These are phyloP conservation scores for Odontothrips loti DNA, from an alignment of 2,888 invertebrate genomes.

Conservation along the genomic window DNA sequence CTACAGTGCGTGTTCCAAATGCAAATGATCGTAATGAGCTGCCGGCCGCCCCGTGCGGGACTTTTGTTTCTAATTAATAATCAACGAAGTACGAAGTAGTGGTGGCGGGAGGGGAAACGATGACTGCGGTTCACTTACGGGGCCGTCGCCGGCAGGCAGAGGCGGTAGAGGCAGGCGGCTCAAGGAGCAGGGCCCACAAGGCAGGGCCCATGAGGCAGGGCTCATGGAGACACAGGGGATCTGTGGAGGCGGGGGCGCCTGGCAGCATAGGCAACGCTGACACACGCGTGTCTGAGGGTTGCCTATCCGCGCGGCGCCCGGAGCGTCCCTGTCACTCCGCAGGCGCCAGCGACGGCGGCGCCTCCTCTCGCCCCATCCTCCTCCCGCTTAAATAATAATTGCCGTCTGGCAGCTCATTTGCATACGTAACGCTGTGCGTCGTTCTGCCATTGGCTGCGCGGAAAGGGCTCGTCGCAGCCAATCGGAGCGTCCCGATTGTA, in stretches of 20 bases:
- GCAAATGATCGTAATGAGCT: slow-evolving; percentile 11
- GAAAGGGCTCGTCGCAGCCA: too few relatives aligned
- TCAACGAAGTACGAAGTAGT: background rate
- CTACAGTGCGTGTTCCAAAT: background rate
- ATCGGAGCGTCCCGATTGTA: too few relatives aligned
- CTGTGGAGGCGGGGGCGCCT: too few relatives aligned
- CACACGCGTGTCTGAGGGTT: too few relatives aligned
- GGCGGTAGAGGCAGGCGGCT: too few relatives aligned
- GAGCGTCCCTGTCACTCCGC: too few relatives aligned
- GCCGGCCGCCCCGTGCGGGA: background rate
- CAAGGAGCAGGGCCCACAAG: too few relatives aligned
- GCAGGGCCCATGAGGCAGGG: too few relatives aligned
- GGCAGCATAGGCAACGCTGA: too few relatives aligned
- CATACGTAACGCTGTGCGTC: background rate
- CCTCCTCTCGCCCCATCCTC: background rate
- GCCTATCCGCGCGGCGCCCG: too few relatives aligned
- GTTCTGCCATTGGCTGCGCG: background rate
- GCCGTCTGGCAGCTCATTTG: slow-evolving; percentile 18
- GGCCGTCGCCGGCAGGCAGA: background rate
- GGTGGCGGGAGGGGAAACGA: background rate
- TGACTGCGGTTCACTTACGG: slow-evolving; percentile 1
- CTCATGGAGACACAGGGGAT: too few relatives aligned
- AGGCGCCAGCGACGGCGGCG: too few relatives aligned
- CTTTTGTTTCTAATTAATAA: slow-evolving; percentile 23
- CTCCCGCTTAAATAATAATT: slow-evolving; percentile 23